These are phyloP conservation scores for Amyelois transitella DNA, from an alignment of 1,140 invertebrate species.

Conservation along the genomic window DNA sequence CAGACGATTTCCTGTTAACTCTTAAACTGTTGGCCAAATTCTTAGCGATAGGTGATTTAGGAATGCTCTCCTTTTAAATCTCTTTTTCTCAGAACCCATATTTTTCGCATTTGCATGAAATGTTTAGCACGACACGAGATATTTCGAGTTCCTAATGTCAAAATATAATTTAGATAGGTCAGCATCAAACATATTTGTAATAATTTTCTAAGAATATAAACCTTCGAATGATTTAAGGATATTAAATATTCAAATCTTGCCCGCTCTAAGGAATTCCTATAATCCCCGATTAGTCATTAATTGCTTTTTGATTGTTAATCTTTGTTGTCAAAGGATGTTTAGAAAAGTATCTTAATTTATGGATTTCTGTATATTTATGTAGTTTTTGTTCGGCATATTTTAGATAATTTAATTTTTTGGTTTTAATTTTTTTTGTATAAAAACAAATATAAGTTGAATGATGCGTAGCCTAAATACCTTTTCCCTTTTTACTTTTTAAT, in stretches of 20 bases:
- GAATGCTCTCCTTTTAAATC: conserved; percentile 29
- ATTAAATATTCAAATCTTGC: conserved; percentile 48
- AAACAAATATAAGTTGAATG: too few relatives aligned
- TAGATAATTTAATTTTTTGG: background rate
- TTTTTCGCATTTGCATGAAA: conserved; percentile 38
- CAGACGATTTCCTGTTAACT: conserved; percentile 50
- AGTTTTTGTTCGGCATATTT: background rate
- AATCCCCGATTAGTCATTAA: conserved; percentile 58
- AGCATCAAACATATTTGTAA: conserved; percentile 46
- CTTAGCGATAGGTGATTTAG: conserved; percentile 42
- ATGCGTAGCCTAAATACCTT: too few relatives aligned
- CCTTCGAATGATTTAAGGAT: conserved; percentile 45
- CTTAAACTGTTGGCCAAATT: conserved; percentile 25
- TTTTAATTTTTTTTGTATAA: background rate
- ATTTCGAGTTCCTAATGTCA: conserved; percentile 42
- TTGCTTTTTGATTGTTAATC: conserved; percentile 54
- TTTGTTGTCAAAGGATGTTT: conserved; percentile 13
- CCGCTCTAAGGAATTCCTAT: conserved; percentile 35
- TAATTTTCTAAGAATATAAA: conserved; percentile 44
- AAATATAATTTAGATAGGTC: conserved; percentile 58
- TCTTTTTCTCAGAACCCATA: conserved; percentile 22
- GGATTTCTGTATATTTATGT: background rate
- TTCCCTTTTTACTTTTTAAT: too few relatives aligned
- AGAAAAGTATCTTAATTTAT: background rate
- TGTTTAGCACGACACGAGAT: conserved; percentile 39